Evolutionary conservation across 1,140 invertebrate species (phyloP), one percentile per base, ranked within the genome.

Genomic region (Asobara japonica): DNA sequence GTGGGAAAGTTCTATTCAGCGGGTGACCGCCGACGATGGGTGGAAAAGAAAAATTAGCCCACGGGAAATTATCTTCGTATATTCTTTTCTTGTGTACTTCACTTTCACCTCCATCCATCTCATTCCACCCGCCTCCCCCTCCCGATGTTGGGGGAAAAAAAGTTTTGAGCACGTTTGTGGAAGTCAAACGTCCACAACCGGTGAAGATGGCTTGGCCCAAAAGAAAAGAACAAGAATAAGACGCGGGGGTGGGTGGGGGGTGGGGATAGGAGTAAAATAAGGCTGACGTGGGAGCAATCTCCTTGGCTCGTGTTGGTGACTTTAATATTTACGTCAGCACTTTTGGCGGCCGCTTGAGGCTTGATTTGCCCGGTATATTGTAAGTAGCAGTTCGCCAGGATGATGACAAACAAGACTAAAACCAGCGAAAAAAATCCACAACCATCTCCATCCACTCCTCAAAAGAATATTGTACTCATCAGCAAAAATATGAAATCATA

Each of bases 51-150:
- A 72, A 83, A 83, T 83, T 81, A 79, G 83, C 82, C 80, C 80
- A 80, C 79, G 81, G 78, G 82, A 84, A 85, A 84, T 85, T 83
- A 84, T 80, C 78, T 70, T 27, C 13, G 27, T 41, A 67, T 27
- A 30, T 67, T 30, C 16, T 67, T 67, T 73, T 68, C 60, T 67
- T 68, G 13, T 4, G 31, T 27, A 33, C 22, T 13, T 38, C 31
- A 41, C 71, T 20, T 66, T 30, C 22, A 25, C 20, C 22, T 13
- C 8, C 51, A 61, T n/a, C 18, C 61, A 36, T 62, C 10, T 30
- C 36, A 6, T 30, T 27, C 51, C 20, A 25, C 51, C 27, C 31
- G 27, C 4, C 51, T 27, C 51, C 20, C 36, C 51, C 27, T 41
- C 36, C 4, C 51, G 70, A 29, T 18, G 31, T 10, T 29, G 31